phyloP scores from a whole-genome alignment of 1,140 invertebrate genomes.

The Eriocheir sinensis region DNA sequence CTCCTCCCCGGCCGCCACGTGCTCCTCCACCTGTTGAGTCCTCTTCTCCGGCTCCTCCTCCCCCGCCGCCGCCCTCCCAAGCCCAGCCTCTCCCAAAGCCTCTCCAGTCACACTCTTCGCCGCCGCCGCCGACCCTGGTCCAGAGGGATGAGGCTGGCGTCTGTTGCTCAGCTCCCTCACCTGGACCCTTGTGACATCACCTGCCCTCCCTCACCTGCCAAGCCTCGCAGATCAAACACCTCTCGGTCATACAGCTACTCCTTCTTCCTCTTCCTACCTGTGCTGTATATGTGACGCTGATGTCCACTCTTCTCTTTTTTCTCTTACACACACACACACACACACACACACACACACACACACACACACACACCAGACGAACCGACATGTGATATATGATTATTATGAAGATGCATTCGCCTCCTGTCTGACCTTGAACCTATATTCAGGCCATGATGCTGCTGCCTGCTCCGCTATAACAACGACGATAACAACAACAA shows the following conservation, averaged over 20 bases:
- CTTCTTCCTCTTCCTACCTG: too few species aligned
- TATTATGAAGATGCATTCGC: background rate
- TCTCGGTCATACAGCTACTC: too few species aligned
- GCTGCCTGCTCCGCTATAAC: background rate
- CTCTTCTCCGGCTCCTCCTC: background rate
- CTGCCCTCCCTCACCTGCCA: background rate
- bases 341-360: background rate
- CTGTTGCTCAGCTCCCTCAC: too few species aligned
- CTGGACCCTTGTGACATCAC: too few species aligned
- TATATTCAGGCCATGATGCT: background rate
- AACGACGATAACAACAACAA: too few species aligned
- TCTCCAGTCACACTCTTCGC: background rate
- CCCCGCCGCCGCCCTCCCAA: background rate
- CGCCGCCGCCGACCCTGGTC: background rate
- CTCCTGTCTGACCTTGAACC: background rate
- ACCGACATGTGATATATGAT: background rate
- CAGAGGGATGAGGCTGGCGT: too few species aligned
- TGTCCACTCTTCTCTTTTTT: background rate
- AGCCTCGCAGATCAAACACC: too few species aligned
- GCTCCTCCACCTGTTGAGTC: constrained; percentile 59
- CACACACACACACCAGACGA: background rate
- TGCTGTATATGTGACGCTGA: too few species aligned
- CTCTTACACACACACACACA: background rate
- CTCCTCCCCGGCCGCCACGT: constrained; percentile 42
- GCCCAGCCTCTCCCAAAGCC: background rate